Base-by-base conservation (phyloP, 2,888 invertebrate genomes). In the Pseudanteris insignis region DNA sequence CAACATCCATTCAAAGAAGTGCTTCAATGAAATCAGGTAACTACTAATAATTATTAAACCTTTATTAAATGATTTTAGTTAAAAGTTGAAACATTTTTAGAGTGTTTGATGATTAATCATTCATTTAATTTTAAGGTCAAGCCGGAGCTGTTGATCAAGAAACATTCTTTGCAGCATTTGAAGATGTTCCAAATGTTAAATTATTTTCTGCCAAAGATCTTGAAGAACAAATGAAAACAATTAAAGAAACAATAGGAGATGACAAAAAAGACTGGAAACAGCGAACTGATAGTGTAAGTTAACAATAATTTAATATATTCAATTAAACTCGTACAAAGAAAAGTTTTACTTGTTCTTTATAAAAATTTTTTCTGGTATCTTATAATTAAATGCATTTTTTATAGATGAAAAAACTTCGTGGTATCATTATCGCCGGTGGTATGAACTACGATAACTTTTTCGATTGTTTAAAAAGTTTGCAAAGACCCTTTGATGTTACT, bases 71-170 rank as follows among this genome's bases (percentile, higher is more conserved):
- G n/a, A n/a, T n/a, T n/a, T n/a, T n/a, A n/a, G n/a, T n/a, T n/a
- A n/a, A n/a, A n/a, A n/a, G n/a, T n/a, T n/a, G n/a, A n/a, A n/a
- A n/a, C n/a, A n/a, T n/a, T n/a, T n/a, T n/a, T n/a, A n/a, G n/a
- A n/a, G n/a, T n/a, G n/a, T n/a, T 24, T 37, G 13, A 37, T 47
- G 8, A 44, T 44, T 33, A 33, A 14, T 33, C n/a, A n/a, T n/a
- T n/a, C n/a, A n/a, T n/a, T n/a, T n/a, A n/a, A n/a, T n/a, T 36
- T 43, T 11, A 40, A 77, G 76, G 74, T 44, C 87, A 86, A 77
- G 93, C 94, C 18, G 96, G 96, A 34, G 92, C 92, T 3, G 89
- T 96, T 2, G 94, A 96, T 57, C 89, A 90, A 78, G 94, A 95
- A 50, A 86, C 88, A 1, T 97, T 97, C 81, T 86, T 91, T 62